A percentile compares a stretch with the other conserved stretches of the same genome.
Evolutionary conservation across 2,113 vertebrate species (phyloP).

Genomic region (Cnemophilus loriae): DNA sequence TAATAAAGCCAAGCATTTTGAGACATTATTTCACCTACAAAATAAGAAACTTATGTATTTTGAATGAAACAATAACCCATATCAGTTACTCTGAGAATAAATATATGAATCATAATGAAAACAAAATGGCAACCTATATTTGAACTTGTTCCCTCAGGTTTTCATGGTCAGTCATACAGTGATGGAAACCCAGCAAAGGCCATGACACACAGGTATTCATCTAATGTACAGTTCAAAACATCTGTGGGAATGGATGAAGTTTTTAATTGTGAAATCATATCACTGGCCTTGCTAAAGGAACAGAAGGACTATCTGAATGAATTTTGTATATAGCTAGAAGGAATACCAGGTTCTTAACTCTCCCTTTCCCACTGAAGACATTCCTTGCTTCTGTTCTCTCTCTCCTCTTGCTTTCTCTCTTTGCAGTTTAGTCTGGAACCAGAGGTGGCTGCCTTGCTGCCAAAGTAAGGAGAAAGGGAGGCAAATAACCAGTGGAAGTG

Average conservation of each 20-base stretch:
- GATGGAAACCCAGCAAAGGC: constrained; percentile 6
- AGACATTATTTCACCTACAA: background rate
- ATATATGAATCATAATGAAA: background rate
- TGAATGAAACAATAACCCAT: background rate
- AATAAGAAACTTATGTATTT: background rate
- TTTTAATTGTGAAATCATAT: background rate
- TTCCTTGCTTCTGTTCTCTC: background rate
- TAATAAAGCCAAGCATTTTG: background rate
- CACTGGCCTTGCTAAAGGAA: background rate
- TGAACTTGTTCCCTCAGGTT: constrained; percentile 36
- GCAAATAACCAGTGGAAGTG: background rate
- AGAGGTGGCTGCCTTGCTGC: background rate
- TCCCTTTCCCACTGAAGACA: background rate
- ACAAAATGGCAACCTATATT: background rate
- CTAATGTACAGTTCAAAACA: background rate
- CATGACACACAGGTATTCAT: constrained; percentile 31
- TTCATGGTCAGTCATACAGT: background rate
- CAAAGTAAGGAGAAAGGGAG: background rate
- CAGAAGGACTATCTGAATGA: background rate
- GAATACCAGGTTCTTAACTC: background rate
- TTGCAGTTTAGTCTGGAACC: background rate
- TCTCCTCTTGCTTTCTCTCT: background rate
- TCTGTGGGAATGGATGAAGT: background rate
- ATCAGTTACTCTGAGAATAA: background rate
- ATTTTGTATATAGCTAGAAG: background rate